Evolutionary conservation across 2,888 invertebrate genomes (phyloP).

Genomic region (Rhagonycha fulva): DNA sequence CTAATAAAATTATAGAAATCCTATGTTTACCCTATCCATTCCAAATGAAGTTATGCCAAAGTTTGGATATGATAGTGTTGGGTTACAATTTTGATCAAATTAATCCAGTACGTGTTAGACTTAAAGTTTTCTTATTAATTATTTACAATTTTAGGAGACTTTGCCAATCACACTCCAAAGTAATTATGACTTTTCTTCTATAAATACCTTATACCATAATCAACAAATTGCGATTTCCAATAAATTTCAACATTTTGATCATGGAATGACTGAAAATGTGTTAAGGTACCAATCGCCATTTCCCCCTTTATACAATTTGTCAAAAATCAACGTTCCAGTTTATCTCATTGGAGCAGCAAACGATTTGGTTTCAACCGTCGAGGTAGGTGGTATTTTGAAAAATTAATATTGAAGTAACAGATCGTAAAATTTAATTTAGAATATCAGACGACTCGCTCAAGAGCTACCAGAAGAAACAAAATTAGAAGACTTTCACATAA

Average conservation of each 20-base stretch:
- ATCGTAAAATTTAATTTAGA: slow-evolving; percentile 41
- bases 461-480: slow-evolving; percentile 41
- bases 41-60: slow-evolving; percentile 26
- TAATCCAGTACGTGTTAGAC: slow-evolving; percentile 19
- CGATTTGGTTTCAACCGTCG: slow-evolving; percentile 63
- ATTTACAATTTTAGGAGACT: slow-evolving; percentile 43
- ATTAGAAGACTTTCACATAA: slow-evolving; percentile 27
- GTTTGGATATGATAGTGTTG: slow-evolving; percentile 17
- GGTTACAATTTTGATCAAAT: slow-evolving; percentile 29
- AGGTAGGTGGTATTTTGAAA: slow-evolving; percentile 49
- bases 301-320: slow-evolving; percentile 63
- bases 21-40: slow-evolving; percentile 26
- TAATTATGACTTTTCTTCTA: slow-evolving; percentile 47
- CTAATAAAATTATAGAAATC: not conserved
- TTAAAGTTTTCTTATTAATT: not conserved
- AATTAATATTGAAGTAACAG: not conserved
- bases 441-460: slow-evolving; percentile 48
- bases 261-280: slow-evolving; percentile 58
- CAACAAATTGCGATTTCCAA: slow-evolving; percentile 42
- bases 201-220: slow-evolving; percentile 47
- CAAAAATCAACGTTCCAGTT: slow-evolving; percentile 63
- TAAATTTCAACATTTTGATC: slow-evolving; percentile 62
- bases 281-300: slow-evolving; percentile 57
- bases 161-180: slow-evolving; percentile 48
- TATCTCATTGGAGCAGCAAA: slow-evolving; percentile 65